These are phyloP conservation scores for Cossypha caffra DNA, from an alignment of 2,797 vertebrate genomes.

Conservation along the genomic window DNA sequence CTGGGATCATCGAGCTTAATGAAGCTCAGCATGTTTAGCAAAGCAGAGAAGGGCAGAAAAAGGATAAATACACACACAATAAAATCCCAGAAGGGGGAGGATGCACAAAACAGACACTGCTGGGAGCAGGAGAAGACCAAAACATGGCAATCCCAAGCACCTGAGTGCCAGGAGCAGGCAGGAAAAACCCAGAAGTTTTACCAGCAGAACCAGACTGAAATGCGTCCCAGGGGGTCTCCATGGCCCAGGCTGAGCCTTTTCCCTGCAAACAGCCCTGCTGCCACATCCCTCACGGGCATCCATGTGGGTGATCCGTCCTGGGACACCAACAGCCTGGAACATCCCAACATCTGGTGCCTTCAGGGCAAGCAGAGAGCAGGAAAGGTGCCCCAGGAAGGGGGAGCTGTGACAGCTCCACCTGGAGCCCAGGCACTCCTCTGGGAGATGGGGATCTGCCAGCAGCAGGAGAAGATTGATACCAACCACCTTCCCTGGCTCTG, in stretches of 20 bases:
- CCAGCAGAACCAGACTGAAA: not conserved
- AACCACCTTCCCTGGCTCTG: not conserved
- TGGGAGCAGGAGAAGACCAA: not conserved
- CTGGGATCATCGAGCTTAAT: not conserved
- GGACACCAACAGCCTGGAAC: not conserved
- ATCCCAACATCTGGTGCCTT: not conserved
- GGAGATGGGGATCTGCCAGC: not conserved
- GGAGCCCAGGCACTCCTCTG: accelerated
- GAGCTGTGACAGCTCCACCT: not conserved
- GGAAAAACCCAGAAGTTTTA: not conserved
- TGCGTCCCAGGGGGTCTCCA: not conserved
- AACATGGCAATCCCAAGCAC: not conserved
- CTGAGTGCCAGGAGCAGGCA: not conserved
- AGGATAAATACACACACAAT: not conserved
- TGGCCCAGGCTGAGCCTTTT: not conserved
- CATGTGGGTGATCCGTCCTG: accelerated
- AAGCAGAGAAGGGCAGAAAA: not conserved
- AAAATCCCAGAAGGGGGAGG: not conserved
- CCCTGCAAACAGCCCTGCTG: not conserved
- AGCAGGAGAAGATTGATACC: not conserved
- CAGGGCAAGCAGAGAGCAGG: not conserved
- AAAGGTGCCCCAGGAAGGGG: not conserved
- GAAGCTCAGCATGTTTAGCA: not conserved
- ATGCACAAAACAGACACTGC: not conserved
- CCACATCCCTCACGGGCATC: accelerated